Evolutionary conservation across 1,140 invertebrate species (phyloP), one percentile per base, ranked within the genome.

Genomic region (Bombus haemorrhoidalis): DNA sequence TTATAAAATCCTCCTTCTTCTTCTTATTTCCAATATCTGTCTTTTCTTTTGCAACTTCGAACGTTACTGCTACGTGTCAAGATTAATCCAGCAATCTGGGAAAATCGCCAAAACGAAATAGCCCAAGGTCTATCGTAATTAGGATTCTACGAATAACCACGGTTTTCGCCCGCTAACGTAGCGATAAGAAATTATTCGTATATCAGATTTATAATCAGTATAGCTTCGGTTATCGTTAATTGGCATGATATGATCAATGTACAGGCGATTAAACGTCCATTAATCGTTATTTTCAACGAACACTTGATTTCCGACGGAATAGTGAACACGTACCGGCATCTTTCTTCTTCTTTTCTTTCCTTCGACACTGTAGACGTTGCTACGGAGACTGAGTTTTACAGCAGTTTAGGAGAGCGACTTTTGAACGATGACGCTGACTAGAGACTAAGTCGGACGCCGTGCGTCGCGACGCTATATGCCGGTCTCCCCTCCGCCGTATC

Each of bases 391-490:
- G n/a, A 10, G 69, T 25, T 87, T 88, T 87, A 72, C 74, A 6
- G 57, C 47, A 68, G 59, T 62, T 1, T 62, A 62, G 57, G 72
- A 80, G 73, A 79, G 72, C 91, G 86, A 92, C 86, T 94, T 93
- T 92, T 89, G 88, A 92, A 93, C 86, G 91, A 91, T 93, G 91
- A 90, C 85, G 88, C 85, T 83, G 90, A 88, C 89, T 92, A 87
- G 81, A 93, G 92, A 95, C 95, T 95, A 95, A 95, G 91, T 93
- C 91, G 88, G 87, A 94, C 86, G 85, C 86, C 32, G 91, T 81
- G 91, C 92, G 93, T 94, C 93, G 91, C 94, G 94, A 92, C 90
- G 93, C 94, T 95, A 95, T 95, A 95, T 95, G 93, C 91, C 87
- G 87, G 92, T 86, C 92, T 93, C 94, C 94, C 94, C 94, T 93